phyloP scores from a whole-genome alignment of 2,888 invertebrate species.

The Noctuana brunneofusca region DNA sequence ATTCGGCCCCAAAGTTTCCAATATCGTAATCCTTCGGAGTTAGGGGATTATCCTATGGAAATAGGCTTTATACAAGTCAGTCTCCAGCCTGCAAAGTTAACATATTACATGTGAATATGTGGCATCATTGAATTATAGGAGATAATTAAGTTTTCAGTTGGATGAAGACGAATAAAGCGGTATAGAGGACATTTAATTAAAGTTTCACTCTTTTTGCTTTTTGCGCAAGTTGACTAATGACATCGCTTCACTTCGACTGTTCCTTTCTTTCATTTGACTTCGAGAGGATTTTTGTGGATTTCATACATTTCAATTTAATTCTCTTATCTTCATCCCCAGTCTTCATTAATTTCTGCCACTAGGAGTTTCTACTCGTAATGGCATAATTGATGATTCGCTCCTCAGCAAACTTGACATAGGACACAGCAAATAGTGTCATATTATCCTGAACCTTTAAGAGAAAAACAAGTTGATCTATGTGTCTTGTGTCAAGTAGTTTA shows the following conservation, averaged over 20 bases:
- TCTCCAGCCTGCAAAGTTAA: constrained; percentile 5
- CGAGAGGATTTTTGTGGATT: background rate
- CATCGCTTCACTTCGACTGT: background rate
- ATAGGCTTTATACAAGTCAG: constrained; percentile 21
- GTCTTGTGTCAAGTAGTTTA: too few species aligned
- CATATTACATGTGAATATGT: background rate
- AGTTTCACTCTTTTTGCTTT: background rate
- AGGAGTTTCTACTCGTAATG: too few species aligned
- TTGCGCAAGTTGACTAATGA: background rate
- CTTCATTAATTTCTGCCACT: too few species aligned
- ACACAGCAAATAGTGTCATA: too few species aligned
- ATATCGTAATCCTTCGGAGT: constrained; percentile 25
- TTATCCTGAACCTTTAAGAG: too few species aligned
- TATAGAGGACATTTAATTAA: background rate
- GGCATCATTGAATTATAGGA: background rate
- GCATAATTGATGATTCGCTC: too few species aligned
- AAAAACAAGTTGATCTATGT: too few species aligned
- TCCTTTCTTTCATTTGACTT: background rate
- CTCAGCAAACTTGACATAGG: too few species aligned
- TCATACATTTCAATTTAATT: background rate
- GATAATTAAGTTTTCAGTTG: constrained; percentile 4
- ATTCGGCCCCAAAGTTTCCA: constrained; percentile 22
- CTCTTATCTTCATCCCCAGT: too few species aligned
- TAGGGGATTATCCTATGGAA: constrained; percentile 33
- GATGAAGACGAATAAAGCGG: background rate